phyloP scores from a whole-genome alignment of 2,113 vertebrate genomes.

The Turnix velox region DNA sequence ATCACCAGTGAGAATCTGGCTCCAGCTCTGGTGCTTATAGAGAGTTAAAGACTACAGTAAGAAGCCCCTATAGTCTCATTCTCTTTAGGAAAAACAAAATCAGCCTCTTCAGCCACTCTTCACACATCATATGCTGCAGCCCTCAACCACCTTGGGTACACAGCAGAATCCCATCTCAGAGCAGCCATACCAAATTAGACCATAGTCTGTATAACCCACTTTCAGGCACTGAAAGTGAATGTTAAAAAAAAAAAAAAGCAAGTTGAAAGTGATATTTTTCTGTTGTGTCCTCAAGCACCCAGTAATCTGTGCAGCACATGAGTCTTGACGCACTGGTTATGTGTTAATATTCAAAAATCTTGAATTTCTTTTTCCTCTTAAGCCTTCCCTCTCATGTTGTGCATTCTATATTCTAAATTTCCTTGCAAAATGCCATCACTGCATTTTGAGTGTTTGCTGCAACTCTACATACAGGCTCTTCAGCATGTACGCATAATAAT shows the following conservation, averaged over 20 bases:
- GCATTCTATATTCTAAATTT: neutral
- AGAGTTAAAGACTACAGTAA: neutral
- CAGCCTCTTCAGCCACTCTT: neutral
- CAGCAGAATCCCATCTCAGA: neutral
- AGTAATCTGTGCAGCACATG: neutral
- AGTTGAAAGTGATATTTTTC: neutral
- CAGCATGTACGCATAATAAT: neutral
- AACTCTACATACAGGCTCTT: neutral
- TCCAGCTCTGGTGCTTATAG: neutral
- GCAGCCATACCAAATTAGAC: neutral
- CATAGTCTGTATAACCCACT: neutral
- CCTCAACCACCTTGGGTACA: accelerated
- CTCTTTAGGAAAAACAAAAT: neutral
- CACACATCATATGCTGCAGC: neutral
- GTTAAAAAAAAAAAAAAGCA: neutral
- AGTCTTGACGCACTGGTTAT: neutral
- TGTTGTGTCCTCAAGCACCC: neutral
- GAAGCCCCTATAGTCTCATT: neutral
- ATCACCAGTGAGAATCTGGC: neutral
- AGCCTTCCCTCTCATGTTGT: neutral
- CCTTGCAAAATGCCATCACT: neutral
- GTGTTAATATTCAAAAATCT: neutral
- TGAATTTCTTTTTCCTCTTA: neutral
- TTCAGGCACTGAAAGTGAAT: neutral
- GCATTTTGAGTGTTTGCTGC: neutral